Evolutionary conservation across 2,888 invertebrate genomes (phyloP).

Genomic region (Euplagia quadripunctaria): DNA sequence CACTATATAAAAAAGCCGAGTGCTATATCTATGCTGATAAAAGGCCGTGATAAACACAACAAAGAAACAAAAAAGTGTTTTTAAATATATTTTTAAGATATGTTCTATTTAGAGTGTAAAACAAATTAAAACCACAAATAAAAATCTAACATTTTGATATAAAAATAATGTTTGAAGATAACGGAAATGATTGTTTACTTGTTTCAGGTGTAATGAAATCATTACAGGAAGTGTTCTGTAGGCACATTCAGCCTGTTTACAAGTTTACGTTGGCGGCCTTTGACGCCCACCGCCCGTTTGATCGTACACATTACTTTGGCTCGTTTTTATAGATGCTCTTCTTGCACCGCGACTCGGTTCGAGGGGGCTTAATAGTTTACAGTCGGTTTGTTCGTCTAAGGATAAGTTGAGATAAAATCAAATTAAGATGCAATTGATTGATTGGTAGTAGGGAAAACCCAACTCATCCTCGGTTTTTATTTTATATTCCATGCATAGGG

Average conservation of each 20-base stretch:
- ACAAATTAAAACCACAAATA: constrained; percentile 3
- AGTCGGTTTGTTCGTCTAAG: background rate
- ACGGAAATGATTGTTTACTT: constrained; percentile 25
- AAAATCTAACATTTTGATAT: constrained; percentile 19
- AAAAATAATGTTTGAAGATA: constrained; percentile 30
- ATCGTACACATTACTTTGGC: constrained; percentile 19
- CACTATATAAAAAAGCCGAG: too few relatives aligned
- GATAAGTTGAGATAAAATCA: background rate
- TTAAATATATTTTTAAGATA: background rate
- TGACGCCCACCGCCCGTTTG: constrained; percentile 58
- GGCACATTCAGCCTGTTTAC: constrained; percentile 35
- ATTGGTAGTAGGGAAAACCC: too few relatives aligned
- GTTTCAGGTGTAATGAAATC: constrained; percentile 61
- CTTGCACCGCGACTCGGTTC: constrained; percentile 16
- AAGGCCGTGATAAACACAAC: background rate
- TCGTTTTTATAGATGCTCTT: constrained; percentile 36
- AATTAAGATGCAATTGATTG: too few relatives aligned
- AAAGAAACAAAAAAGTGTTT: background rate
- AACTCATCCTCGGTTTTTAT: too few relatives aligned
- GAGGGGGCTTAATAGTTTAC: constrained; percentile 19
- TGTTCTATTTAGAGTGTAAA: background rate
- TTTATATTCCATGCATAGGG: too few relatives aligned
- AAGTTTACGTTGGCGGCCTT: constrained; percentile 58
- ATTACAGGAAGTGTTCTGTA: constrained; percentile 64
- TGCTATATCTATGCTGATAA: background rate